A percentile compares a stretch with the other conserved stretches of the same genome.
phyloP scores from a whole-genome alignment of 1,140 invertebrate genomes.

The Maniola jurtina region DNA sequence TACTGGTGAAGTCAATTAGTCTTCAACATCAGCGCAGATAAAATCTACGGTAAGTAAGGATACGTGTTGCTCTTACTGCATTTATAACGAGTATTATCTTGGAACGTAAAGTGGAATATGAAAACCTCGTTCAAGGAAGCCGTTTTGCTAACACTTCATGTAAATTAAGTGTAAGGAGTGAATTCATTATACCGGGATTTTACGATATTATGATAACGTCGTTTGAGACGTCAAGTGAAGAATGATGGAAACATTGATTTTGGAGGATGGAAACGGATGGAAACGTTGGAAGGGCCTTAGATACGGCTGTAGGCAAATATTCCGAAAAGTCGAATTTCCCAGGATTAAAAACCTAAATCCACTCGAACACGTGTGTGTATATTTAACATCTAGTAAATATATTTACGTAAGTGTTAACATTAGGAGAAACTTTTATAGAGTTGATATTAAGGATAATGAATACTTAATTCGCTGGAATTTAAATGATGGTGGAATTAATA shows the following conservation, averaged over 20 bases:
- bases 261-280: too few relatives aligned
- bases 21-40: too few relatives aligned
- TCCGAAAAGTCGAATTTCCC: too few relatives aligned
- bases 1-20: too few relatives aligned
- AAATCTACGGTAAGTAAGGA: too few relatives aligned
- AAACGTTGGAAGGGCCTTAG: slow-evolving; percentile 8
- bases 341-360: too few relatives aligned
- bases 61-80: slow-evolving; percentile 14
- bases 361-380: too few relatives aligned
- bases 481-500: not conserved
- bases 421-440: not conserved
- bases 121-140: slow-evolving; percentile 61
- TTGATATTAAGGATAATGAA: not conserved
- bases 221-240: slow-evolving; percentile 36
- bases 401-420: too few relatives aligned
- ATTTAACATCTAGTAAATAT: too few relatives aligned
- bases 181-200: slow-evolving; percentile 61
- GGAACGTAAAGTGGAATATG: slow-evolving; percentile 52
- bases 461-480: not conserved
- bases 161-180: slow-evolving; percentile 55
- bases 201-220: slow-evolving; percentile 42
- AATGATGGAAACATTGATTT: slow-evolving; percentile 28
- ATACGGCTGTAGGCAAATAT: too few relatives aligned
- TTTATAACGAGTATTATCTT: slow-evolving; percentile 41
- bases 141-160: slow-evolving; percentile 58